phyloP scores from a whole-genome alignment of 2,113 vertebrate species.

The Sigmodon hispidus region DNA sequence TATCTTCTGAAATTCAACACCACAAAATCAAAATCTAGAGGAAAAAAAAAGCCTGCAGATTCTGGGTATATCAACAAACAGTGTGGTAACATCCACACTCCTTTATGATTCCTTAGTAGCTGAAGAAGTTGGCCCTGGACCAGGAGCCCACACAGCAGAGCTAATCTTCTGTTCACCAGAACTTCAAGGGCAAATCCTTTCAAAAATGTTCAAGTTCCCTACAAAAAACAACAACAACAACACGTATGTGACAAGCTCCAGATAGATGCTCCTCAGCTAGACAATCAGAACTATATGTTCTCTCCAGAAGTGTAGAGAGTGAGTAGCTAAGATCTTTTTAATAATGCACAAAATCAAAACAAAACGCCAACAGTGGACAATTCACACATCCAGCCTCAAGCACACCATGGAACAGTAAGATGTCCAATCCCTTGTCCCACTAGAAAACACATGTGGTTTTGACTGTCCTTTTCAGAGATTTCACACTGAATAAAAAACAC shows the following conservation, averaged over 20 bases:
- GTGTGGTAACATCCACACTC: not conserved
- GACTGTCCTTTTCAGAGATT: slow-evolving; percentile 56
- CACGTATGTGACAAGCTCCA: not conserved
- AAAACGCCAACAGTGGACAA: not conserved
- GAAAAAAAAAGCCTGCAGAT: too few relatives aligned
- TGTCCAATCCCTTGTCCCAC: not conserved
- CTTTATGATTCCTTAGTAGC: not conserved
- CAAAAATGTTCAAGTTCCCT: not conserved
- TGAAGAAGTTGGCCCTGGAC: not conserved
- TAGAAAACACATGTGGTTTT: not conserved
- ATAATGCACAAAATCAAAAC: not conserved
- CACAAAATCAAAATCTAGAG: not conserved
- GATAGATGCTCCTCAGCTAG: too few relatives aligned
- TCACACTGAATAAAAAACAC: slow-evolving; percentile 43
- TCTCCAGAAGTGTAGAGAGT: not conserved
- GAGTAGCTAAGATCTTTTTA: not conserved
- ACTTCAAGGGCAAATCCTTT: not conserved
- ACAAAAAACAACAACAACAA: not conserved
- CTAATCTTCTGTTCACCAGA: not conserved
- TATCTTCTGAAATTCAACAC: not conserved
- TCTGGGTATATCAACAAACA: not conserved
- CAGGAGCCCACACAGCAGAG: too few relatives aligned
- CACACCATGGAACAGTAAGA: not conserved
- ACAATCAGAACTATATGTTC: not conserved
- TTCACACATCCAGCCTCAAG: not conserved